phyloP scores from a whole-genome alignment of 2,797 vertebrate genomes.

The Bryconaethiops microstoma region DNA sequence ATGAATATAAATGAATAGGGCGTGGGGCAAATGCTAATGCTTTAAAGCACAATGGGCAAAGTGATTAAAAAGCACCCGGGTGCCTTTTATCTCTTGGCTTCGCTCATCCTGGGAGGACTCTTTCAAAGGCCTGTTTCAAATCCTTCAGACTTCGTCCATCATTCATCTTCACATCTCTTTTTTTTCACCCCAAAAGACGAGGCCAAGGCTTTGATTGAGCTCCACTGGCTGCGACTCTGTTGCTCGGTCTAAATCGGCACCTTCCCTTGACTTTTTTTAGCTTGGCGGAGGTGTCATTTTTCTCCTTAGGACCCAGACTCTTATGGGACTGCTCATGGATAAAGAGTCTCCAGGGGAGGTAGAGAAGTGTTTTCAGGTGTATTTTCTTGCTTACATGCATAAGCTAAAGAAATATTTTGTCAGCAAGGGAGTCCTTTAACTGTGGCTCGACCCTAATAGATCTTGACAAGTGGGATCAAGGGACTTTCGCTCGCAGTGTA shows the following conservation, averaged over 20 bases:
- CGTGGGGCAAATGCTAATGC: slow-evolving; percentile 70
- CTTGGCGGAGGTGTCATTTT: slow-evolving; percentile 6
- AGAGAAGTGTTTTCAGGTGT: background rate
- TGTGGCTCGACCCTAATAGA: background rate
- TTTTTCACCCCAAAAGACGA: slow-evolving; percentile 18
- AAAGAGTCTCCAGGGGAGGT: background rate
- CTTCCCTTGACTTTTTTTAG: background rate
- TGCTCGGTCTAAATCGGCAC: slow-evolving; percentile 11
- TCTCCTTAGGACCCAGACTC: background rate
- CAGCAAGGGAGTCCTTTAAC: slow-evolving; percentile 6
- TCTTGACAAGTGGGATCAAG: slow-evolving; percentile 7
- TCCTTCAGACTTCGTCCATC: slow-evolving; percentile 50
- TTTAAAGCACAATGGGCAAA: slow-evolving; percentile 70
- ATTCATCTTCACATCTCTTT: slow-evolving; percentile 40
- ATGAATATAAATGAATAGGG: slow-evolving; percentile 75
- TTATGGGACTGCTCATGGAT: background rate
- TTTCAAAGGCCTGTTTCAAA: slow-evolving; percentile 63
- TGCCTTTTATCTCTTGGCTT: slow-evolving; percentile 65
- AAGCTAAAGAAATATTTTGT: slow-evolving; percentile 15
- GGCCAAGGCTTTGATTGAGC: slow-evolving; percentile 37
- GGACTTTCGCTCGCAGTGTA: background rate
- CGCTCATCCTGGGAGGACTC: slow-evolving; percentile 58
- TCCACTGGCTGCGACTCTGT: slow-evolving; percentile 22
- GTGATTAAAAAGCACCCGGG: slow-evolving; percentile 71
- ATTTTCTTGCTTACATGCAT: slow-evolving; percentile 18